Percentiles rank a stretch among this genome's conserved stretches.
phyloP scores from a whole-genome alignment of 2,888 invertebrate genomes.

The Lamproptera curius region DNA sequence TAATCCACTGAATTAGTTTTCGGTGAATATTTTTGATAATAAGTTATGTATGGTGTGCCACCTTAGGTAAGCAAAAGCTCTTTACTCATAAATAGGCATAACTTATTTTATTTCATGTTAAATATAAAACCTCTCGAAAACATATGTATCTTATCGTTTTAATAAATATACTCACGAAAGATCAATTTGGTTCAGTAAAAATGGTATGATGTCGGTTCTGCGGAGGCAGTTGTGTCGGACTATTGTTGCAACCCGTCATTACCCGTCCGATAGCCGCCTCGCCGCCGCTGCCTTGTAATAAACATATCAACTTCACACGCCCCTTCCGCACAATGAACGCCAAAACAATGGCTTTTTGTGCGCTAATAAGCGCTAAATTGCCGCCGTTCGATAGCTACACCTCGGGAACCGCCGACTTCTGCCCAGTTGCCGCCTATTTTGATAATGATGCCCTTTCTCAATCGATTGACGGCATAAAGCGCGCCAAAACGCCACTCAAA shows the following conservation, averaged over 20 bases:
- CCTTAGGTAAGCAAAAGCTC: too few relatives aligned
- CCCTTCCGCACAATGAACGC: slow-evolving; percentile 38
- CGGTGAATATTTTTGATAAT: too few relatives aligned
- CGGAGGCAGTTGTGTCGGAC: background rate
- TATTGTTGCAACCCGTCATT: slow-evolving; percentile 29
- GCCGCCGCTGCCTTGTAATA: slow-evolving; percentile 46
- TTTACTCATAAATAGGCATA: too few relatives aligned
- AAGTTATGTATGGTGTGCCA: too few relatives aligned
- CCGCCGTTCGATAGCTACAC: slow-evolving; percentile 26
- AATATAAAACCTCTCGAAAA: too few relatives aligned
- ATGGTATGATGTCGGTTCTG: background rate
- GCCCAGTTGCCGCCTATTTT: background rate
- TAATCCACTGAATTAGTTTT: too few relatives aligned
- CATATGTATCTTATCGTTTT: too few relatives aligned
- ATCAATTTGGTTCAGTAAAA: background rate
- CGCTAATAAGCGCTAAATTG: slow-evolving; percentile 52
- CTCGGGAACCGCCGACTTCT: slow-evolving; percentile 8
- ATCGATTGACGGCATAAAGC: background rate
- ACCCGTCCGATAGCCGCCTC: slow-evolving; percentile 27
- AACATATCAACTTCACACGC: slow-evolving; percentile 61
- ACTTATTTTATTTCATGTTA: too few relatives aligned
- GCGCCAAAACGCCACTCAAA: too few relatives aligned
- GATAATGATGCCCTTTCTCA: background rate
- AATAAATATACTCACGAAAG: background rate
- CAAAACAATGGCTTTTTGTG: slow-evolving; percentile 51